Evolutionary conservation across 1,140 invertebrate species (phyloP).

Genomic region (Trichogramma pretiosum): DNA sequence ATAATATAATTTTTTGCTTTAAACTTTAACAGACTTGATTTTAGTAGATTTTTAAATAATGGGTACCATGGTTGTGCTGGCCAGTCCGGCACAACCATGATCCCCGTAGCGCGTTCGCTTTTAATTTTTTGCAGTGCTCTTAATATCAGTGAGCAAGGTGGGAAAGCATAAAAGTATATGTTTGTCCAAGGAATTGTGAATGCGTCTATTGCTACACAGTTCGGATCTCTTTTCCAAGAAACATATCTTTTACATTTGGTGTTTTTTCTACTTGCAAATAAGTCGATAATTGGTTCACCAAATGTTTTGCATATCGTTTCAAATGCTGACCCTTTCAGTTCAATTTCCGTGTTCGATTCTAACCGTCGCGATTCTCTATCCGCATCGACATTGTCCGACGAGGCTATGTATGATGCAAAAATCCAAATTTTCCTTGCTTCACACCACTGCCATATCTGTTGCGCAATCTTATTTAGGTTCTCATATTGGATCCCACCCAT

Average conservation of each 20-base stretch:
- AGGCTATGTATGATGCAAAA: conserved; percentile 13
- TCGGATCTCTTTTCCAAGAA: conserved; percentile 20
- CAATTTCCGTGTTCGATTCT: background rate
- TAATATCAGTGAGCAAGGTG: conserved; percentile 21
- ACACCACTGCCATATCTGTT: conserved; percentile 33
- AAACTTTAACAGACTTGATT: background rate
- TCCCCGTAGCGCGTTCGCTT: conserved; percentile 11
- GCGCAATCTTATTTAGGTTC: conserved; percentile 24
- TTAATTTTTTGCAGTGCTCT: conserved; percentile 19
- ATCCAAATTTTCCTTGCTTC: conserved; percentile 27
- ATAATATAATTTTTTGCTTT: conserved; percentile 3
- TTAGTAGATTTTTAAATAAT: conserved; percentile 1
- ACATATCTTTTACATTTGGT: conserved; percentile 20
- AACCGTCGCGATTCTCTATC: conserved; percentile 7
- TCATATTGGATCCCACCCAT: conserved; percentile 32
- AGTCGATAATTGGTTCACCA: conserved; percentile 11
- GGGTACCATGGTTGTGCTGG: conserved; percentile 11
- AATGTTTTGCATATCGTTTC: background rate
- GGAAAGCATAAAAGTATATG: conserved; percentile 24
- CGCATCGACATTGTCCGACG: conserved; percentile 11
- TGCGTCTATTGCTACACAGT: conserved; percentile 15
- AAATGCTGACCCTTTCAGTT: background rate
- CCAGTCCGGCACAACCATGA: conserved; percentile 5
- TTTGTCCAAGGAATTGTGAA: conserved; percentile 13
- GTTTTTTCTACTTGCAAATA: conserved; percentile 19